Percentiles rank a stretch among this genome's conserved stretches.
These are phyloP conservation scores for Heliconius congener DNA, from an alignment of 1,140 invertebrate species.

Conservation along the genomic window DNA sequence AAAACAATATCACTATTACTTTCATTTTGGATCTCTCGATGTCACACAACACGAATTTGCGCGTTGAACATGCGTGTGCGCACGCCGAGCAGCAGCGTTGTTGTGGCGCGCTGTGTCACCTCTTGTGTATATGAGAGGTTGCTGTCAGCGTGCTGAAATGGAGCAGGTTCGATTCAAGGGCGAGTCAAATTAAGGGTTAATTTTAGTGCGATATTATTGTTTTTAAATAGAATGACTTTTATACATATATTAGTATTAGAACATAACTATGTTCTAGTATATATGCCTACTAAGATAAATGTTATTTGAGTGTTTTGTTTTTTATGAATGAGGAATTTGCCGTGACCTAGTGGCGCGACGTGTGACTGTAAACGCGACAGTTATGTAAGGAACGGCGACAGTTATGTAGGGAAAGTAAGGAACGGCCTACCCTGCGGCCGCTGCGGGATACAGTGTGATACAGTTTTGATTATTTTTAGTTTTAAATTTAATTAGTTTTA, in stretches of 20 bases:
- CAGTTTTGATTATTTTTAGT: too few species aligned
- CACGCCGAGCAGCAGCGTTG: conserved; percentile 42
- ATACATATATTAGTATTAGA: not conserved
- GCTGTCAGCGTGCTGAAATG: conserved; percentile 33
- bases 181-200: conserved; percentile 16
- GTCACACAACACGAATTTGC: conserved; percentile 46
- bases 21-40: conserved; percentile 55
- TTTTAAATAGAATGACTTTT: not conserved
- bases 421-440: too few species aligned
- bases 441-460: too few species aligned
- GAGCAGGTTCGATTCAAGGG: conserved; percentile 37
- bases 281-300: not conserved
- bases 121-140: conserved; percentile 42
- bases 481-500: too few species aligned
- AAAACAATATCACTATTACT: conserved; percentile 56
- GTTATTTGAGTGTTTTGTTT: not conserved
- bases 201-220: not conserved
- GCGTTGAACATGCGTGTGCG: conserved; percentile 52
- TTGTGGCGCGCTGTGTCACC: conserved; percentile 47
- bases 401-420: too few species aligned
- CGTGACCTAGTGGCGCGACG: too few species aligned
- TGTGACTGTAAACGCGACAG: not conserved
- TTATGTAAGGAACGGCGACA: too few species aligned
- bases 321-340: not conserved
- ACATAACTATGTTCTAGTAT: not conserved